phyloP scores from a whole-genome alignment of 2,888 invertebrate species.

The Nomada ruficornis region DNA sequence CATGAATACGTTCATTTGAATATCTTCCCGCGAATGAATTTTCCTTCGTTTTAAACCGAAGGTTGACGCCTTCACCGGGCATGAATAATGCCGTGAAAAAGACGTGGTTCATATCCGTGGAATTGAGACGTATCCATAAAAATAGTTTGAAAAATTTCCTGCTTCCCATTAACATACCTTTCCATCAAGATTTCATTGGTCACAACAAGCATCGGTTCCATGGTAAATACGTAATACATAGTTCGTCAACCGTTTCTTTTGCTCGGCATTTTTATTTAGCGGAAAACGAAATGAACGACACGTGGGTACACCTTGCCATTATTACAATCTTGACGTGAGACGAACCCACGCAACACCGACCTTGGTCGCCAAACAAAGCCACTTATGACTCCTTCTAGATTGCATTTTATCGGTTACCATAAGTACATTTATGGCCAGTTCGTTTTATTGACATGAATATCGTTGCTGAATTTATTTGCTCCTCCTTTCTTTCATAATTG shows the following conservation, averaged over 20 bases:
- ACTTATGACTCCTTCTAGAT: slow-evolving; percentile 37
- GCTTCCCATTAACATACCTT: neutral
- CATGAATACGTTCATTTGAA: slow-evolving; percentile 54
- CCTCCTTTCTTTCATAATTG: neutral
- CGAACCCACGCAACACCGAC: slow-evolving; percentile 57
- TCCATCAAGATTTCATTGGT: neutral
- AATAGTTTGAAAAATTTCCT: neutral
- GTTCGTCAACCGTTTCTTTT: neutral
- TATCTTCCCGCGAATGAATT: slow-evolving; percentile 12
- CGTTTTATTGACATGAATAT: slow-evolving; percentile 24
- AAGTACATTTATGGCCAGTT: slow-evolving; percentile 15
- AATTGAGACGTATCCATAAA: slow-evolving; percentile 6
- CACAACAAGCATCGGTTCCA: neutral
- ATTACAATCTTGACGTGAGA: slow-evolving; percentile 54
- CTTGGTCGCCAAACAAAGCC: slow-evolving; percentile 59
- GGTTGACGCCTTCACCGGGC: slow-evolving; percentile 10
- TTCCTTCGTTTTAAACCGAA: neutral
- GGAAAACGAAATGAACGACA: neutral
- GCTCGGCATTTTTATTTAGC: neutral
- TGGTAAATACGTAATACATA: neutral
- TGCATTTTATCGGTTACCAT: slow-evolving; percentile 35
- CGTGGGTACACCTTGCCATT: slow-evolving; percentile 44
- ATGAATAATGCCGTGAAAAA: neutral
- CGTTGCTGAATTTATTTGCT: neutral
- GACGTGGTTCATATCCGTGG: slow-evolving; percentile 24